Percentiles rank a stretch among this genome's conserved stretches.
Evolutionary conservation across 2,797 vertebrate genomes (phyloP).

Genomic region (Pangasius mekongensis): DNA sequence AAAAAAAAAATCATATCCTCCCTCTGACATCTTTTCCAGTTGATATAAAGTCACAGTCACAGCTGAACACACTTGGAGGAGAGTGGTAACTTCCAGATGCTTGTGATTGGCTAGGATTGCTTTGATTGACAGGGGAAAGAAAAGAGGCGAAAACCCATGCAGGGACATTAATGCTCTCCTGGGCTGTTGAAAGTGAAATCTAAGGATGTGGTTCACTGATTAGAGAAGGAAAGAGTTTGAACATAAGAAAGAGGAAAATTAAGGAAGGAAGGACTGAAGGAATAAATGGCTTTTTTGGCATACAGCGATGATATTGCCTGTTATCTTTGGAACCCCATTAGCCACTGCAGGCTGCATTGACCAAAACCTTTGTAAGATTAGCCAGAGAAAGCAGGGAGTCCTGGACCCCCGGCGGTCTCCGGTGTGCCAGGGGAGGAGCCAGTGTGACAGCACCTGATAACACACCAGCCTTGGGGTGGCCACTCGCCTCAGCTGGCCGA

Average conservation of each 20-base stretch:
- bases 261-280: conserved; percentile 18
- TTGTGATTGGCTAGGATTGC: neutral
- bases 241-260: neutral
- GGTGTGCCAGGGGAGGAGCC: conserved; percentile 62
- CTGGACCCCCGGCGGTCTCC: conserved; percentile 55
- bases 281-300: conserved; percentile 75
- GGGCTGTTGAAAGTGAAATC: neutral
- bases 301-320: conserved; percentile 70
- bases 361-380: conserved; percentile 74
- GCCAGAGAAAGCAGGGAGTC: conserved; percentile 71
- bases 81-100: neutral
- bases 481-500: conserved; percentile 37
- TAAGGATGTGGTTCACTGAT: neutral
- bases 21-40: neutral
- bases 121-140: neutral
- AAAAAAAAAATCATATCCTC: neutral
- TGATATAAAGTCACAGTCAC: neutral
- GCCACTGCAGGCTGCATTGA: conserved; percentile 73
- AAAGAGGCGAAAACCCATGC: neutral
- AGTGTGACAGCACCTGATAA: conserved; percentile 74
- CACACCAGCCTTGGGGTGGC: conserved; percentile 52
- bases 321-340: conserved; percentile 81
- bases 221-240: neutral
- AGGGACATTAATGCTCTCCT: neutral
- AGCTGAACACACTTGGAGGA: neutral